Base-by-base conservation (phyloP, 2,797 vertebrate genomes). In the Gymnodraco acuticeps region DNA sequence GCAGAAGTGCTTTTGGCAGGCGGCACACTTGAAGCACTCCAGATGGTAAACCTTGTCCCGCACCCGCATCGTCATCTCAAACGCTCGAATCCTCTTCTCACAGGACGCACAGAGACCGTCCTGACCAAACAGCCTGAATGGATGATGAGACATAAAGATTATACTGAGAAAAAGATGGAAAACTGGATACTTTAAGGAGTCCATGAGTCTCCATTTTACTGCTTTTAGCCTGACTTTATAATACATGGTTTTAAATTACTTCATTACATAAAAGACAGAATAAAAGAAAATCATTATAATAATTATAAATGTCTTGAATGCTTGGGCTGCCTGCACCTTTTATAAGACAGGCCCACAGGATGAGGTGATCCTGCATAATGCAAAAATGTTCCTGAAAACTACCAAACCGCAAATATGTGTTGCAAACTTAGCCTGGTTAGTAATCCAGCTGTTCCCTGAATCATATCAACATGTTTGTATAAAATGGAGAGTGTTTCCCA, bases 21-120 rank as follows among this genome's bases (percentile, higher is more conserved):
- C 97, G 0, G 98, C 98, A 0, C 98, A 99, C 86, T 99, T 99
- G 95, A 99, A 99, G 89, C 98, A 99, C 87, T 99, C 98, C 2
- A 99, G 96, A 89, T 99, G 98, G 73, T 99, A 99, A 42, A 99
- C 98, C 89, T 99, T 99, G 94, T 99, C 98, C 82, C 98, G 96
- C 88, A 99, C 98, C 0, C 98, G 89, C 98, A 99, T 99, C 0
- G 98, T 99, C 98, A 99, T 99, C 95, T 99, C 98, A 3, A 98
- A 99, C 4, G 98, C 98, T 0, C 98, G 95, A 90, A 99, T 99
- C 82, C 98, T 93, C 93, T 99, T 99, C 93, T 99, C 98, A 16
- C 98, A 99, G 71, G 98, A 98, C 5, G 98, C 97, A 0, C 98
- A 99, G 66, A 98, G 96, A 60, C 98, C 98, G 0, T 99, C 98